phyloP scores from a whole-genome alignment of 2,888 invertebrate genomes.

The Caenorhabditis sp. region DNA sequence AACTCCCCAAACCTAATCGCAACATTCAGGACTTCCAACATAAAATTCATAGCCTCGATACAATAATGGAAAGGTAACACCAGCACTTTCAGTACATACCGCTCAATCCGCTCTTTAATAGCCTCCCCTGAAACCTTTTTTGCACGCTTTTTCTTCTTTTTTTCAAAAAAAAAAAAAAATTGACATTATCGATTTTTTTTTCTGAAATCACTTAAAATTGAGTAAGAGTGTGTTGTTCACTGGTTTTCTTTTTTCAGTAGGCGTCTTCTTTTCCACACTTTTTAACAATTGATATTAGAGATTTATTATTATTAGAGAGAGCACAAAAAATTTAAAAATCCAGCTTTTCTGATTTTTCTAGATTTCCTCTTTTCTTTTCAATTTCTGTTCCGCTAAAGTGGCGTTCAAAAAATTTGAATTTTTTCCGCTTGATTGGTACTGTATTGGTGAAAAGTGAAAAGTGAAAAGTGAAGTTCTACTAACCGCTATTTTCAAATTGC shows the following conservation, averaged over 20 bases:
- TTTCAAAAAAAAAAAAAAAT: constrained; percentile 9
- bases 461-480: not conserved
- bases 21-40: constrained; percentile 57
- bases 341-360: constrained; percentile 10
- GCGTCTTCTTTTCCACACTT: not conserved
- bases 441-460: constrained; percentile 16
- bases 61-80: constrained; percentile 47
- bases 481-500: too few relatives aligned
- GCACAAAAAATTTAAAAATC: not conserved
- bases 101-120: constrained; percentile 42
- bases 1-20: constrained; percentile 16
- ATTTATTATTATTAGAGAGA: too few relatives aligned
- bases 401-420: too few relatives aligned
- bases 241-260: not conserved
- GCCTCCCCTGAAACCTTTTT: constrained; percentile 13
- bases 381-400: constrained; percentile 19
- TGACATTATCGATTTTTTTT: too few relatives aligned
- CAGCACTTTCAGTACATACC: constrained; percentile 1
- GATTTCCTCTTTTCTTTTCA: too few relatives aligned
- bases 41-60: constrained; percentile 18
- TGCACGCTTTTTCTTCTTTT: constrained; percentile 41
- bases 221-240: not conserved
- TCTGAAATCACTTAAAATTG: not conserved
- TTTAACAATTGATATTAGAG: not conserved
- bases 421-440: constrained; percentile 10